Percentiles rank a stretch among this genome's conserved stretches.
Evolutionary conservation across 2,888 invertebrate genomes (phyloP).

Genomic region (Calliopum simillimum): DNA sequence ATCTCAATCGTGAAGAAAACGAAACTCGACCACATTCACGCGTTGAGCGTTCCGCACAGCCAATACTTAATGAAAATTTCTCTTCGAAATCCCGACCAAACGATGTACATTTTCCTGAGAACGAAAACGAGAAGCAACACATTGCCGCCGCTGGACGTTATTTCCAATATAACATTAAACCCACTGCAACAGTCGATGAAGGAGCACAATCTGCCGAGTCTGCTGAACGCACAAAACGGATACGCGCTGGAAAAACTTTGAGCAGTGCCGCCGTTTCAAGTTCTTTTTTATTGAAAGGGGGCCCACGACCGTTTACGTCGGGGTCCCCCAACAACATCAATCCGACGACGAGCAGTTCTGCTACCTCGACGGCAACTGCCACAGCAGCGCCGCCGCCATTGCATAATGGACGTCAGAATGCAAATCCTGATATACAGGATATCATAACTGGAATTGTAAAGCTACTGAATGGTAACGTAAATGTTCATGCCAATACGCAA

Average conservation of each 20-base stretch:
- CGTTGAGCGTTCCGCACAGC: conserved; percentile 71
- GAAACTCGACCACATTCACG: conserved; percentile 64
- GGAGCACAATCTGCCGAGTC: conserved; percentile 24
- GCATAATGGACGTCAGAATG: conserved; percentile 69
- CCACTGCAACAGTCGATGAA: conserved; percentile 59
- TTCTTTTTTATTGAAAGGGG: conserved; percentile 68
- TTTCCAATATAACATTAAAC: conserved; percentile 65
- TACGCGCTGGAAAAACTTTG: conserved; percentile 60
- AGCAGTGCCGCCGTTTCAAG: conserved; percentile 46
- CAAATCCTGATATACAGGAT: conserved; percentile 86
- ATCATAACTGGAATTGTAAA: conserved; percentile 92
- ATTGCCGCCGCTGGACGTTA: conserved; percentile 61
- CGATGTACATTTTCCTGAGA: conserved; percentile 56
- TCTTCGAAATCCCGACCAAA: conserved; percentile 56
- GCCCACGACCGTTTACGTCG: conserved; percentile 66
- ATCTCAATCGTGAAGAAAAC: conserved; percentile 56
- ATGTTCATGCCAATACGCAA: conserved; percentile 82
- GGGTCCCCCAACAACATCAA: conserved; percentile 62
- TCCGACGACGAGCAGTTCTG: conserved; percentile 58
- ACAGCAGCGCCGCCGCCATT: conserved; percentile 52
- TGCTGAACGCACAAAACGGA: conserved; percentile 58
- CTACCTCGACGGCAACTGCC: conserved; percentile 60
- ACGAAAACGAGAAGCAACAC: conserved; percentile 46
- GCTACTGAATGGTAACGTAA: conserved; percentile 87
- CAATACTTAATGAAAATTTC: conserved; percentile 72